Conservation (phyloP, 2,113 vertebrate species). For the Jacana jacana region DNA sequence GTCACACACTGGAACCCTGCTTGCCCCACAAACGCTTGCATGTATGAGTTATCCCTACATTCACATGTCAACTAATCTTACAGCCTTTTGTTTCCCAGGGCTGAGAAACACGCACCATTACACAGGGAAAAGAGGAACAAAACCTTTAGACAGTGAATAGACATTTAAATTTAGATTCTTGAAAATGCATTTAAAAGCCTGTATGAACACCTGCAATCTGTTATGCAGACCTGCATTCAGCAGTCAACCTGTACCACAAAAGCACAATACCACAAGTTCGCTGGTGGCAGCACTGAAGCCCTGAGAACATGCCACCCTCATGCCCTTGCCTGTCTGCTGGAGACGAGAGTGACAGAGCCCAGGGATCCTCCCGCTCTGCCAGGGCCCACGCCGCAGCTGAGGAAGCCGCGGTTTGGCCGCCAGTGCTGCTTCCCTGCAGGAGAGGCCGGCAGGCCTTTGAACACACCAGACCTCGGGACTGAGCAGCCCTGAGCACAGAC, state of each 20-base stretch:
- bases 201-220: not conserved
- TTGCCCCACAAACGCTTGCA: accelerated
- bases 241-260: not conserved
- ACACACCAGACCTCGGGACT: not conserved
- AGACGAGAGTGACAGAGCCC: not conserved
- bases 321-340: not conserved
- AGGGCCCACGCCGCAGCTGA: not conserved
- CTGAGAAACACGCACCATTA: not conserved
- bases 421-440: not conserved
- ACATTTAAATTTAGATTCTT: not conserved
- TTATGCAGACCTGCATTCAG: not conserved
- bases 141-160: not conserved
- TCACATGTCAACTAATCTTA: not conserved
- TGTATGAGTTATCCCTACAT: too few species aligned
- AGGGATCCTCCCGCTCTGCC: not conserved
- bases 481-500: not conserved
- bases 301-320: not conserved
- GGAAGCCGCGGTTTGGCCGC: not conserved
- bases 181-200: not conserved
- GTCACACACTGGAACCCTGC: not conserved
- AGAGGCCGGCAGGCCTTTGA: not conserved
- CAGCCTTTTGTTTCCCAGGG: not conserved
- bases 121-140: not conserved
- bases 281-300: not conserved
- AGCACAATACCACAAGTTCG: not conserved